Base-by-base conservation (phyloP, 1,140 invertebrate species). In the Caenorhabditis tropicalis region DNA sequence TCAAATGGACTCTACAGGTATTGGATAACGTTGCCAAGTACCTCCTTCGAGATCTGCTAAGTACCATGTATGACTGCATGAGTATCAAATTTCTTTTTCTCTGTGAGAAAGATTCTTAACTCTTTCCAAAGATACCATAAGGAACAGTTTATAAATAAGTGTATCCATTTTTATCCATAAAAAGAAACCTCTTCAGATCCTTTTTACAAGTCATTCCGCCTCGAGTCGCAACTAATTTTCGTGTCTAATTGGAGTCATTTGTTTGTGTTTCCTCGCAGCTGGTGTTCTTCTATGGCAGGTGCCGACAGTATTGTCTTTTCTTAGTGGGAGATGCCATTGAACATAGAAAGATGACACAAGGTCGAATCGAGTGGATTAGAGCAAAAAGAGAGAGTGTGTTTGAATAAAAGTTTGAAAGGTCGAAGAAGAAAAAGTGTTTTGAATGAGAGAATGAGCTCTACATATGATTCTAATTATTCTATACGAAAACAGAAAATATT, bases 251-350 rank as follows among this genome's bases (percentile, higher is more conserved):
- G 65, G 65, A 74, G 36, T 74, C 36, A 74, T 74, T 74, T 74
- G 65, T 74, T 74, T 74, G 65, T 74, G 36, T 74, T 65, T 74
- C n/a, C 65, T 74, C 65, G 65, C 65, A 74, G 65, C 65, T 43
- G 65, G 65, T 46, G 65, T 33, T 43, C 65, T n/a, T n/a, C 33
- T 16, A 27, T 24, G 27, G 29, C 65, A 74, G 65, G 15, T 74
- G 65, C 65, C 65, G 65, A 74, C 65, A 74, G 65, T 74, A 74
- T 74, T 74, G 65, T 36, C 58, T 24, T n/a, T 65, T 65, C 58
- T 33, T 74, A 6, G 36, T 43, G 16, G 33, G 65, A 43, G 65
- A 74, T 43, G 43, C 65, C 36, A 43, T 74, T 74, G 65, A 46
- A 43, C 36, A 74, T 33, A 36, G 65, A 15, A 12, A 24, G 65